These are phyloP conservation scores for Macrochelys suwanniensis DNA, from an alignment of 2,797 vertebrate genomes.

Conservation along the genomic window DNA sequence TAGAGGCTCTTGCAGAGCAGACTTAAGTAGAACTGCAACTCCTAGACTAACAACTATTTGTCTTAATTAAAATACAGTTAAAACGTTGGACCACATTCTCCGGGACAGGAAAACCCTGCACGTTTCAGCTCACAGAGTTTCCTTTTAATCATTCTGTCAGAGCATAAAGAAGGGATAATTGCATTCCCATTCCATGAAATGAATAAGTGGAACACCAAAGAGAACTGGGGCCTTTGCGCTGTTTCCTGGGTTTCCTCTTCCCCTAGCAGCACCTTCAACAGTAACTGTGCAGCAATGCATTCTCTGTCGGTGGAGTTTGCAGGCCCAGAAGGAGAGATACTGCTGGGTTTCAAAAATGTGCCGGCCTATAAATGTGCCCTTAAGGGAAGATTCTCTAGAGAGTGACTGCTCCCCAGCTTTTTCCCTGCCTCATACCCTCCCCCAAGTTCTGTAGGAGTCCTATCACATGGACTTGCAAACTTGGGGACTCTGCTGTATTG, in stretches of 20 bases:
- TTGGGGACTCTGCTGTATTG: neutral
- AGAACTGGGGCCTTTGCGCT: neutral
- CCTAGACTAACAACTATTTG: neutral
- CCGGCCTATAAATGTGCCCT: neutral
- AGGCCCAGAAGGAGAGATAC: neutral
- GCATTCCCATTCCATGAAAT: neutral
- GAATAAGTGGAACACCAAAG: neutral
- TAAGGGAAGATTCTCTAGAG: neutral
- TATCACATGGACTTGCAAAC: neutral
- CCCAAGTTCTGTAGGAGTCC: neutral
- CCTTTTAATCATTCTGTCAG: neutral
- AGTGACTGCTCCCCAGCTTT: neutral
- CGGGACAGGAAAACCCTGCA: conserved; percentile 1
- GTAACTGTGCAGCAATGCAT: neutral
- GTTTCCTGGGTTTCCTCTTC: neutral
- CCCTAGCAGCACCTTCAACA: neutral
- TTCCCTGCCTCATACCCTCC: neutral
- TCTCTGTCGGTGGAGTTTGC: neutral
- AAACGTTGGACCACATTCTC: neutral
- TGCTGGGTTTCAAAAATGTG: conserved; percentile 1
- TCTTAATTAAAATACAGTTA: conserved; percentile 7
- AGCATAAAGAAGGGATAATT: neutral
- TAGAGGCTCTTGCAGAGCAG: neutral
- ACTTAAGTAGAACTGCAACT: neutral
- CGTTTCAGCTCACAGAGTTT: conserved; percentile 30